These are phyloP conservation scores for Apus apus DNA, from an alignment of 2,113 vertebrate genomes.

Conservation along the genomic window DNA sequence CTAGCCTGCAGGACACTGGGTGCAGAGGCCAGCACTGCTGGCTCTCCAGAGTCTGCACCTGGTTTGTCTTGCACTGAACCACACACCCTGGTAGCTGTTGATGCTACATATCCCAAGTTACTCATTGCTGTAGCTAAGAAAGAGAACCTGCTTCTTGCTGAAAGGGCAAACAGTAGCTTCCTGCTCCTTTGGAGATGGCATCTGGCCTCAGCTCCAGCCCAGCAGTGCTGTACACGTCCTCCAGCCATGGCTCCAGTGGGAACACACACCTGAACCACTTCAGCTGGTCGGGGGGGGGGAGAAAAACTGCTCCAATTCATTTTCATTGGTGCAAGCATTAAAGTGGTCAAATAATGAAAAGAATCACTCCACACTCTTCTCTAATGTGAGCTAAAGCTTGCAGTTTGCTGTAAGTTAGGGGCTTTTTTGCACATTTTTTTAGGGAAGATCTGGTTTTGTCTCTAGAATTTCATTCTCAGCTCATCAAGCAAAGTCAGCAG, in stretches of 20 bases:
- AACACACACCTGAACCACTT: rapidly evolving
- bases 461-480: not conserved
- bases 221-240: rapidly evolving
- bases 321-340: not conserved
- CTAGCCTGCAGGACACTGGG: rapidly evolving
- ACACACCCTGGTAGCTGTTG: rapidly evolving
- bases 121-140: not conserved
- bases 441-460: not conserved
- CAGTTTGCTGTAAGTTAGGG: not conserved
- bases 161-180: not conserved
- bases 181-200: not conserved
- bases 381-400: not conserved
- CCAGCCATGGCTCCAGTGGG: not conserved
- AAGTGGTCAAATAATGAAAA: not conserved
- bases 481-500: not conserved
- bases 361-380: not conserved
- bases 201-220: not conserved
- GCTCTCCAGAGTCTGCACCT: rapidly evolving
- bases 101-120: rapidly evolving
- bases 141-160: not conserved
- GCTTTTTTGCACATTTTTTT: not conserved
- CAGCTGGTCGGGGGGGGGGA: not conserved
- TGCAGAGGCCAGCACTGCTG: rapidly evolving
- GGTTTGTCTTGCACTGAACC: not conserved
- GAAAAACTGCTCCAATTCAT: not conserved